Evolutionary conservation across 2,797 vertebrate species (phyloP).

Genomic region (Caiman crocodilus): DNA sequence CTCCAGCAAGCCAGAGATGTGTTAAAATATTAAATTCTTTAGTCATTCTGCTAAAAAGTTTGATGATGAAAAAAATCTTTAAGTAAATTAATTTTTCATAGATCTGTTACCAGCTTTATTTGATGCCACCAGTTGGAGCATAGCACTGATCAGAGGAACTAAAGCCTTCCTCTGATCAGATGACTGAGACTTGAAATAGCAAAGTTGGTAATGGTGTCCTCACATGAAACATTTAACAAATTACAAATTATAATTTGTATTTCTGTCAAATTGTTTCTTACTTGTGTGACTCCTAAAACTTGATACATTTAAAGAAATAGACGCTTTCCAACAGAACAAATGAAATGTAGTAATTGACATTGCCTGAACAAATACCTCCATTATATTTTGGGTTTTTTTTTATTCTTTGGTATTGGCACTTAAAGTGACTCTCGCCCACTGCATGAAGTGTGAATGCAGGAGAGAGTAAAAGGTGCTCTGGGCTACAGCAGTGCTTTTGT

Average conservation of each 20-base stretch:
- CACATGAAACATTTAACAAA: neutral
- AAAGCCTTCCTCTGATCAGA: neutral
- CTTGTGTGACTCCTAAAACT: neutral
- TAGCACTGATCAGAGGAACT: neutral
- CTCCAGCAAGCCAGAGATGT: neutral
- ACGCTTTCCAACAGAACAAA: neutral
- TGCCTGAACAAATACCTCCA: neutral
- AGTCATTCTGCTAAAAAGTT: neutral
- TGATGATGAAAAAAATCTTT: neutral
- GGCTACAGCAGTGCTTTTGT: neutral
- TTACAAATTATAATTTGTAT: neutral
- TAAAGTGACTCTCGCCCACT: neutral
- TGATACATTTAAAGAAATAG: neutral
- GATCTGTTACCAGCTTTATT: neutral
- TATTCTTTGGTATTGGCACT: neutral
- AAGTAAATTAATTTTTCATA: neutral
- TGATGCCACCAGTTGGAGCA: neutral
- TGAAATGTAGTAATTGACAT: neutral
- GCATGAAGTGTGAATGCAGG: neutral
- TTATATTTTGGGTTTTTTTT: neutral
- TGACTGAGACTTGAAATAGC: neutral
- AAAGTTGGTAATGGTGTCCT: neutral
- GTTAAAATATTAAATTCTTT: neutral
- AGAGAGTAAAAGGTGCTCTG: neutral
- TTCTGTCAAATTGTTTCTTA: neutral